Evolutionary conservation across 92 coral and sea anemone species (phyloP), one percentile per base, ranked within the genome.

Genomic region (Porites lobata): DNA sequence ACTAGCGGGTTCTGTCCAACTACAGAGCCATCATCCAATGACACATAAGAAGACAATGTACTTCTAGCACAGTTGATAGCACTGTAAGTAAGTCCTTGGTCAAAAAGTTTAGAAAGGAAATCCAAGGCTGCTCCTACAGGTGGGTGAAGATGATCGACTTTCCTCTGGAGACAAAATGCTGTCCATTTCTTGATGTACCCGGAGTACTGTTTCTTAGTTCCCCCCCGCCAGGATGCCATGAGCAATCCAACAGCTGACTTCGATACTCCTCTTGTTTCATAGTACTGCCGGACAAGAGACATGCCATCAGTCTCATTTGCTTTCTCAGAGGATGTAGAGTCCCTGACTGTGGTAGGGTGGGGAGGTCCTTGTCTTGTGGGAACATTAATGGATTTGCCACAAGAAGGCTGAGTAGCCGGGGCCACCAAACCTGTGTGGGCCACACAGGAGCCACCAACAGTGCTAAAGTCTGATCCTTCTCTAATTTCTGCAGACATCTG

Each of bases 151-250:
- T 65, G 53, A 91, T 88, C 72, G 75, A 83, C 70, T 79, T 88
- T 50, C 78, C 89, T 58, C 63, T 80, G 17, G 84, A 85, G 43
- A 91, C 94, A 91, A 84, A 86, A 82, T 68, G 76, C 59, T 26
- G 77, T 84, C 94, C 94, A 91, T 65, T 87, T 52, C 20, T 38
- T 86, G 68, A 90, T 81, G 68, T 80, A 74, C 1, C 61, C 50
- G 8, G 38, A 22, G 65, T 90, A 90, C 32, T 90, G 93, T 26
- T 85, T 85, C 77, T 79, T 75, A 14, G 87, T 85, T 22, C 82
- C 65, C 52, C 29, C 74, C 82, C 88, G 56, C 92, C 92, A 88
- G n/a, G 92, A 82, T 22, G 69, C 54, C 77, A 82, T 82, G 93
- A 90, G 79, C 47, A 85, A 50, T 53, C 69, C 66, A 13, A n/a